Percentiles rank a stretch among this genome's conserved stretches.
Conservation (phyloP, 2,113 vertebrate genomes). For the Rhinolophus ferrumequinum region DNA sequence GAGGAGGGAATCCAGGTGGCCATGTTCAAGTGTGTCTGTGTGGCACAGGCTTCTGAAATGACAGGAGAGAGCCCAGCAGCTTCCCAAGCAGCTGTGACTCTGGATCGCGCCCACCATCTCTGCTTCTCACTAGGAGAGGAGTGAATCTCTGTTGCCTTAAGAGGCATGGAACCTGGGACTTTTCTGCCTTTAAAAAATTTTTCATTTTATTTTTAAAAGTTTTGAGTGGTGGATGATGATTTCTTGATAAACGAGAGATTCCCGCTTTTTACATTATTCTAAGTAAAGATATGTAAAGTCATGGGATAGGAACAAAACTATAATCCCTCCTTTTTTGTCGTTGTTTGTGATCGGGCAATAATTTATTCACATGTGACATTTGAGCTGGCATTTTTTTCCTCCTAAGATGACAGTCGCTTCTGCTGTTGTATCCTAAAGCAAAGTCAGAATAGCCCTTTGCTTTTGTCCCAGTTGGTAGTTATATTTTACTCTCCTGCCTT, state of each 20-base stretch:
- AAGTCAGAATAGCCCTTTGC: slow-evolving; percentile 60
- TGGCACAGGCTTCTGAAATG: slow-evolving; percentile 38
- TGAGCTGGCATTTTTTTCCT: slow-evolving; percentile 68
- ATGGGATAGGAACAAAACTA: slow-evolving; percentile 1
- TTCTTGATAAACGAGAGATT: slow-evolving; percentile 9
- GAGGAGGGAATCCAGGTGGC: slow-evolving; percentile 51
- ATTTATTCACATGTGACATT: slow-evolving; percentile 78
- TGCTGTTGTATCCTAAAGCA: background rate
- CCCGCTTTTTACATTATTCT: background rate
- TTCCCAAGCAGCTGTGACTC: slow-evolving; percentile 52
- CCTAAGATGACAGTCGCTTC: slow-evolving; percentile 67
- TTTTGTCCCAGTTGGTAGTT: slow-evolving; percentile 59
- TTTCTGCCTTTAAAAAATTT: background rate
- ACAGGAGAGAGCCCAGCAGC: background rate
- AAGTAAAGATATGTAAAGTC: background rate
- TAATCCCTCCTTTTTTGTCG: slow-evolving; percentile 44
- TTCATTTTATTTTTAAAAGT: slow-evolving; percentile 4
- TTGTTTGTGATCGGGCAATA: slow-evolving; percentile 63
- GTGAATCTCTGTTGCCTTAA: background rate
- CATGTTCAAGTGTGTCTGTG: background rate
- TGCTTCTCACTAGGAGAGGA: background rate
- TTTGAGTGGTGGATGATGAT: background rate
- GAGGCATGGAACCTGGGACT: background rate
- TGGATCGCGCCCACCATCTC: background rate
- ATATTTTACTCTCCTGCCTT: slow-evolving; percentile 49